These are phyloP conservation scores for Saccostrea echinata DNA, from an alignment of 1,140 invertebrate species.

Conservation along the genomic window DNA sequence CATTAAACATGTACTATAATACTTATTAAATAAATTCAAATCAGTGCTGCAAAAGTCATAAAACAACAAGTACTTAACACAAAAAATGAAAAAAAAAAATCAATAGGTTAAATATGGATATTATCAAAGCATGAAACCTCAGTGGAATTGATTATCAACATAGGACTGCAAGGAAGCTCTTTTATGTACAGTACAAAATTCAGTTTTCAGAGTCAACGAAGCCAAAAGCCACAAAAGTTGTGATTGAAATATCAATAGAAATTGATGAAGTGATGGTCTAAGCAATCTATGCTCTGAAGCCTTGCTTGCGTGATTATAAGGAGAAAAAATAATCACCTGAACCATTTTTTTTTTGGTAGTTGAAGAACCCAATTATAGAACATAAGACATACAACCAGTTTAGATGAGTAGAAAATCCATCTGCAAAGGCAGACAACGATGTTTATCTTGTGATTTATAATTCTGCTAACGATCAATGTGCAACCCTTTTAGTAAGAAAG, in stretches of 20 bases:
- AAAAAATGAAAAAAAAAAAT: background rate
- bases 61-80: background rate
- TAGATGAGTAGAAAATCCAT: background rate
- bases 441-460: background rate
- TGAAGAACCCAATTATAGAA: background rate
- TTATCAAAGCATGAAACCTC: background rate
- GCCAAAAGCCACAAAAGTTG: background rate
- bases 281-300: slow-evolving; percentile 25
- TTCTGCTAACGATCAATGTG: slow-evolving; percentile 2
- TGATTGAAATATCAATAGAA: background rate
- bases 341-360: background rate
- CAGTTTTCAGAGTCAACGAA: slow-evolving; percentile 1
- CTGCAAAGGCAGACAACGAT: background rate
- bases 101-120: background rate
- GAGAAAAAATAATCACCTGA: background rate
- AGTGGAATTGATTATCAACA: background rate
- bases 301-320: background rate
- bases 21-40: background rate
- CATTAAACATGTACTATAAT: background rate
- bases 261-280: background rate
- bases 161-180: background rate
- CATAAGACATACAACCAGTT: background rate
- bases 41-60: background rate
- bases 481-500: background rate
- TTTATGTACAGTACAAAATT: background rate